phyloP scores from a whole-genome alignment of 2,113 vertebrate genomes.

The Aphelocoma coerulescens region DNA sequence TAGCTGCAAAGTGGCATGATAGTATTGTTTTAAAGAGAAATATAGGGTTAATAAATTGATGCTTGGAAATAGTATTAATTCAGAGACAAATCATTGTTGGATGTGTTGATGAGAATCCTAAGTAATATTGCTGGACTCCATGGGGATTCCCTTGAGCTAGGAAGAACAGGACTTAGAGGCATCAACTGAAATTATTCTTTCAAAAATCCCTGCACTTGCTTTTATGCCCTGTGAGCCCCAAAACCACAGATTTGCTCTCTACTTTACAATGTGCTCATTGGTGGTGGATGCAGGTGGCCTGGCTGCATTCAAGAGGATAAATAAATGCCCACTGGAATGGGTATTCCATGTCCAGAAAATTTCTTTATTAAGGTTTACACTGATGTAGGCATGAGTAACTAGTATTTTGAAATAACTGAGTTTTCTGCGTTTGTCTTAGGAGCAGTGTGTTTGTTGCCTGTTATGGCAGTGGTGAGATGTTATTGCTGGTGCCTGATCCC shows the following conservation, averaged over 20 bases:
- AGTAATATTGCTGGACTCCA: neutral
- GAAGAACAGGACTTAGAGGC: neutral
- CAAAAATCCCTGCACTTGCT: neutral
- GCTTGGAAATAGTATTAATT: neutral
- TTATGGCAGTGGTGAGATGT: neutral
- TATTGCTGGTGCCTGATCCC: neutral
- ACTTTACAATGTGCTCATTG: neutral
- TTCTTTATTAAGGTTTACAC: neutral
- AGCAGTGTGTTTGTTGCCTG: neutral
- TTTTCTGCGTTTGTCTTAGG: neutral
- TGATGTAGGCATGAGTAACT: neutral
- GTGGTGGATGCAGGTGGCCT: neutral
- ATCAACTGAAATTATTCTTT: neutral
- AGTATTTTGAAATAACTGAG: neutral
- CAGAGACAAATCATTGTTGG: neutral
- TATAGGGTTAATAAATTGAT: neutral
- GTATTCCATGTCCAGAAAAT: neutral
- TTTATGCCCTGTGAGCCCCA: neutral
- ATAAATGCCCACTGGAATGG: neutral
- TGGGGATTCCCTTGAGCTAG: neutral
- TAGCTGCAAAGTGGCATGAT: neutral
- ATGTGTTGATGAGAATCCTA: neutral
- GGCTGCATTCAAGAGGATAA: neutral
- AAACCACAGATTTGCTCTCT: neutral
- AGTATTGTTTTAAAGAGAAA: neutral